Evolutionary conservation across 2,113 vertebrate species (phyloP).

Genomic region (Podarcis raffonei): DNA sequence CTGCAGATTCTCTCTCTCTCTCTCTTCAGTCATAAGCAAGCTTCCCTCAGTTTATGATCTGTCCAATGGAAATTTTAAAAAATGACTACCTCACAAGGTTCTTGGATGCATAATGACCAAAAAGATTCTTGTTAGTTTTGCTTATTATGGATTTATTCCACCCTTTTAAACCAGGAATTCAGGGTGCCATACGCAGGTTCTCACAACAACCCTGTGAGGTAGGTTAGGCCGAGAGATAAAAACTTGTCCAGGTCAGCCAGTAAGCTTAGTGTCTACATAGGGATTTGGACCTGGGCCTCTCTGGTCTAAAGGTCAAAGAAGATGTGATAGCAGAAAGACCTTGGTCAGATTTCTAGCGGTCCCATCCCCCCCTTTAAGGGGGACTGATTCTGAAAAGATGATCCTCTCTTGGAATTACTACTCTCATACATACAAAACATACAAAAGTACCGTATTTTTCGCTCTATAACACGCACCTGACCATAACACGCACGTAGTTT

Average conservation of each 20-base stretch:
- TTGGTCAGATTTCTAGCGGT: not conserved
- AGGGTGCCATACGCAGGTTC: not conserved
- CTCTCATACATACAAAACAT: not conserved
- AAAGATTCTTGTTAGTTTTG: not conserved
- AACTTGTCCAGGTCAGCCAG: not conserved
- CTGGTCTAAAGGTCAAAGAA: not conserved
- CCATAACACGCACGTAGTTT: too few relatives aligned
- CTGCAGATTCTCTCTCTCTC: not conserved
- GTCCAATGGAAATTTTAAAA: not conserved
- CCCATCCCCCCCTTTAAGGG: not conserved
- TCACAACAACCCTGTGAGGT: not conserved
- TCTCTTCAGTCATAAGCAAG: too few relatives aligned
- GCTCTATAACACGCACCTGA: too few relatives aligned
- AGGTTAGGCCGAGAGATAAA: not conserved
- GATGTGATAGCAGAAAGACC: not conserved
- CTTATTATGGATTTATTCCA: not conserved
- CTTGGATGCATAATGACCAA: not conserved
- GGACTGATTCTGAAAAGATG: not conserved
- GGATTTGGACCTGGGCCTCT: not conserved
- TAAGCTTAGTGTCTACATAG: not conserved
- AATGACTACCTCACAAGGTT: not conserved
- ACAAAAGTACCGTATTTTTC: too few relatives aligned
- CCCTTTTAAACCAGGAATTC: not conserved
- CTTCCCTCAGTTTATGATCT: not conserved
- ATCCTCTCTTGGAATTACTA: too few relatives aligned